Base-by-base conservation (phyloP, 2,113 vertebrate species). In the Climacteris rufus region DNA sequence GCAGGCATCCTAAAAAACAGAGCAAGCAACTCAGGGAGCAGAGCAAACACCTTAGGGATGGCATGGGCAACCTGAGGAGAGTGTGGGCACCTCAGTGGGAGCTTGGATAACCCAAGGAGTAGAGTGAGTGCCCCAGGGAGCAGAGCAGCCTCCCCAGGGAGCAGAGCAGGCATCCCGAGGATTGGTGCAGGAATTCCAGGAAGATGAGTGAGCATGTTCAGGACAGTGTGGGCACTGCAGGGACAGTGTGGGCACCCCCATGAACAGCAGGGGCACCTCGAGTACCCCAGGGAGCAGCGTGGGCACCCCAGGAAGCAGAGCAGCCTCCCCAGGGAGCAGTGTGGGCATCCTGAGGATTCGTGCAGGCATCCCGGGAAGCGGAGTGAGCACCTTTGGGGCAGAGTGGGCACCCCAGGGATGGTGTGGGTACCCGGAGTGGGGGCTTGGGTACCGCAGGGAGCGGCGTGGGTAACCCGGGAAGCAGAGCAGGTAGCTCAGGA, bases 391-490 rank as follows among this genome's bases (percentile, higher is more conserved):
- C 28, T 15, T 7, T 0, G 35, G 35, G 13, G 15, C 7, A 5
- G 13, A 10, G 6, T 8, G 11, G 33, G 11, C 15, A 63, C 19
- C 30, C 3, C 2, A 13, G 23, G 50, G 35, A 5, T 7, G 54
- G 40, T 49, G 3, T 0, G 31, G 18, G 12, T 17, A 27, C 22
- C 6, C 17, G 7, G 1, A 6, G 22, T 0, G 35, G 24, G 19
- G 28, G 45, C 54, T 10, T 0, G 79, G 54, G 2, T 10, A n/a
- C 2, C 5, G 6, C 44, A 5, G 79, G 35, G 35, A n/a, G 79
- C 0, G 23, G 53, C 42, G 44, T 2, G 7, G 50, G n/a, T 15
- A 40, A 10, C 37, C 45, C 50, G 23, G 59, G 49, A 37, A 20
- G 9, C 10, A 17, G 21, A 21, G n/a, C 40, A 16, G 25, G 40